Conservation (phyloP, 64 coral and sea anemone genomes). For the Acropora tenuis region DNA sequence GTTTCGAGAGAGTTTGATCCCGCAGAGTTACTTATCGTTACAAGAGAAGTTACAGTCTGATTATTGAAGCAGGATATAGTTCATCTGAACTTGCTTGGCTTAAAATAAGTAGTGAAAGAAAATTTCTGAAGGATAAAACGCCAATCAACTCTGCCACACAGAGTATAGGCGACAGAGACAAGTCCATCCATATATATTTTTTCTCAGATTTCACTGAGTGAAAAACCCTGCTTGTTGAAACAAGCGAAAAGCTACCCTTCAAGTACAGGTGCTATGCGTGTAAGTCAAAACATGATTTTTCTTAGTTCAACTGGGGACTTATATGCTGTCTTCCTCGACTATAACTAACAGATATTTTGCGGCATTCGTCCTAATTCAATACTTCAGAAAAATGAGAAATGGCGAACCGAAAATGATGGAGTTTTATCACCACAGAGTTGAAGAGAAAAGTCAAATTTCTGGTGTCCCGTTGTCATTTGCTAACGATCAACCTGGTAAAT, state of each 20-base stretch:
- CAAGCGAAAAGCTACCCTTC: background rate
- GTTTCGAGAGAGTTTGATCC: background rate
- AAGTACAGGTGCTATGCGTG: background rate
- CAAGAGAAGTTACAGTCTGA: background rate
- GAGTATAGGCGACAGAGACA: background rate
- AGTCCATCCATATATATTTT: background rate
- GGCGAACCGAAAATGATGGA: background rate
- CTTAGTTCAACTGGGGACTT: background rate
- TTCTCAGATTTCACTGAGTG: background rate
- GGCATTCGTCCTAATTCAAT: background rate
- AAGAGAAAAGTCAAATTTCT: background rate
- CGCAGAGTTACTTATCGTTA: background rate
- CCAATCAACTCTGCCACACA: background rate
- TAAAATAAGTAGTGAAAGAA: background rate
- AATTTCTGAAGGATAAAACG: background rate
- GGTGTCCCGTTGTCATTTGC: conserved; percentile 43
- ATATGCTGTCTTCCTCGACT: too few relatives aligned
- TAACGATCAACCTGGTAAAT: conserved; percentile 33
- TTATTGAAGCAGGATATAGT: background rate
- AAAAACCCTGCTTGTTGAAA: background rate
- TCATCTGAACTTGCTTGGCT: background rate
- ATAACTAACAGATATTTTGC: too few relatives aligned
- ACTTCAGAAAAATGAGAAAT: background rate
- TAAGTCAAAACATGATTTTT: conserved; percentile 6
- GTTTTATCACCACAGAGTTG: background rate